Evolutionary conservation across 2,113 vertebrate genomes (phyloP), one percentile per base, ranked within the genome.

Genomic region (Etheostoma cragini): DNA sequence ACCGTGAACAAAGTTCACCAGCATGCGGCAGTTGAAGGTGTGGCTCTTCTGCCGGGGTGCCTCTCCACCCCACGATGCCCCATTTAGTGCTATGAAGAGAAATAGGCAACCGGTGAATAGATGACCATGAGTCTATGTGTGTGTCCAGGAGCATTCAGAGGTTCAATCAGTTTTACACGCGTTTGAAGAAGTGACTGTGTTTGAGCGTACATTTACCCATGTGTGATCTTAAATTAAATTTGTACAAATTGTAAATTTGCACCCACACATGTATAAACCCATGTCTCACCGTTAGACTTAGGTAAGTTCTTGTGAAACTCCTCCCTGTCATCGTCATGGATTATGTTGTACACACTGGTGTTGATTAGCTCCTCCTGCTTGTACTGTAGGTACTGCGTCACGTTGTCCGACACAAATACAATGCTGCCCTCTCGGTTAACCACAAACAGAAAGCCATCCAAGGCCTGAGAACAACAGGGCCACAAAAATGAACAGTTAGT

Each of bases 361-460:
- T 97, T 99, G 79, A 99, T 97, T 83, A 99, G 93, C 91, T 99
- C 98, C 85, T 99, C 98, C 90, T 99, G 98, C 81, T 97, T 99
- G 93, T 98, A 99, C 35, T 98, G 98, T 64, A 99, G 93, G 87
- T 99, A 99, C 73, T 99, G 98, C 5, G 96, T 97, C 86, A 99
- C 98, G 67, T 99, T 99, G 95, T 99, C 98, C 15, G 98, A 99
- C 76, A 99, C 98, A 87, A 99, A 99, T 6, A 99, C 97, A 78
- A 99, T 98, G 94, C 94, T 98, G 89, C 98, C 98, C 74, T 99
- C 98, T 82, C 98, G 95, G 95, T 98, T 99, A 77, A 99, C 98
- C 82, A 99, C 98, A 90, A 99, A 99, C 67, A 99, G 94, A 87
- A 99, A 99, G 62, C 98, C 98, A 0, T 99, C 98, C 92, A 99